Base-by-base conservation (phyloP, 2,797 vertebrate genomes). In the Brachyrhaphis roseni region DNA sequence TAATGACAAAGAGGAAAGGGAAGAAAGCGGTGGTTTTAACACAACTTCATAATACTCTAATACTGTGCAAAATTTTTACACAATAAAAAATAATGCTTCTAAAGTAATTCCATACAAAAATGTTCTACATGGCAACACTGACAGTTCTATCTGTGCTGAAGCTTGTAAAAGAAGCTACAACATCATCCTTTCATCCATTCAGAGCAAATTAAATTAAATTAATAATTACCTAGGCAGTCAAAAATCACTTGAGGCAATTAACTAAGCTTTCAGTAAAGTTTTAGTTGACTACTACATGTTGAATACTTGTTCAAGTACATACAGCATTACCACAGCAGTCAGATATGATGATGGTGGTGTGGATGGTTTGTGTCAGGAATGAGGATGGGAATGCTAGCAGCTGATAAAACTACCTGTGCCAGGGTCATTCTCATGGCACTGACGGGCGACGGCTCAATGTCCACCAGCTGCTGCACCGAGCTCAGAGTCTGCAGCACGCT, bases 401-500 rank as follows among this genome's bases (percentile, higher is more conserved):
- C 79, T 80, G 86, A 89, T 89, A 81, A 82, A 86, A 91, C 93
- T 99, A 99, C 98, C 98, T 99, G 97, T 89, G 97, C 97, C 96
- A 99, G 96, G 91, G 97, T 99, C 97, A 99, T 98, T 98, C 97
- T 97, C 97, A 99, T 97, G 94, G 97, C 97, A 97, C 97, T 98
- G 97, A 99, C 97, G 92, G 97, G 97, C 92, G 97, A 98, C 90
- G 98, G 98, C 94, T 99, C 98, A 96, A 99, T 98, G 94, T 99
- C 98, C 97, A 99, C 98, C 97, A 99, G 97, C 90, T 97, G 97
- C 95, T 96, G 97, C 94, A 98, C 96, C 68, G 97, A 95, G 91
- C 96, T 97, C 94, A 99, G 96, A 94, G 96, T 99, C 98, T 99
- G 95, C 93, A 93, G 84, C 90, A 85, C 88, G 53, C 77, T 82